These are phyloP conservation scores for Drosophila pachea DNA, from an alignment of 1,140 invertebrate species.

Conservation along the genomic window DNA sequence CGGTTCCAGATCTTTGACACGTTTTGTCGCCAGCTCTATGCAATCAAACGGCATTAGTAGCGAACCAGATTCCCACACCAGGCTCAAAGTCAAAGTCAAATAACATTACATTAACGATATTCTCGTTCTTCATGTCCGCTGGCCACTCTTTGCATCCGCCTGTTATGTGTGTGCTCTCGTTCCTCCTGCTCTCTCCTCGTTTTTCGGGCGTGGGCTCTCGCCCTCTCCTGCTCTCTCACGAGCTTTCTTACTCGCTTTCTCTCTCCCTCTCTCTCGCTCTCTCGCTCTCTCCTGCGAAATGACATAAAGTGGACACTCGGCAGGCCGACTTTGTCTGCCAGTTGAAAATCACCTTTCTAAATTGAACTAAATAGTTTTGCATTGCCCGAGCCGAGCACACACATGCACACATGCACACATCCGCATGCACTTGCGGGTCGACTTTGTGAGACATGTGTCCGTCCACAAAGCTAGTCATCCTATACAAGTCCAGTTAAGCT, in stretches of 20 bases:
- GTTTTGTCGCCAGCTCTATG: constrained; percentile 40
- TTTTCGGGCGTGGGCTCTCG: neutral
- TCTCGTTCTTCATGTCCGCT: constrained; percentile 15
- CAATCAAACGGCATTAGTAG: constrained; percentile 35
- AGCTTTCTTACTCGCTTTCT: neutral
- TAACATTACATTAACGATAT: constrained; percentile 23
- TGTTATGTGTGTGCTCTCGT: too few species aligned
- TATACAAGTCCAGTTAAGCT: neutral
- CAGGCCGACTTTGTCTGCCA: constrained; percentile 45
- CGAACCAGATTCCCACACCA: constrained; percentile 1
- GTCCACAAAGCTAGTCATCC: constrained; percentile 10
- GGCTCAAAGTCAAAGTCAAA: neutral
- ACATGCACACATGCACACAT: constrained; percentile 1
- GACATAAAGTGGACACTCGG: constrained; percentile 27
- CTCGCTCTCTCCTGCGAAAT: constrained; percentile 2
- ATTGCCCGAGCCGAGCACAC: constrained; percentile 34
- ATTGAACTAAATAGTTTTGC: constrained; percentile 74
- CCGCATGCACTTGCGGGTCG: constrained; percentile 8
- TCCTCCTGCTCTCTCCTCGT: neutral
- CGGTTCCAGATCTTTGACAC: constrained; percentile 35
- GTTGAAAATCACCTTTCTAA: constrained; percentile 76
- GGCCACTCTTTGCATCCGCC: neutral
- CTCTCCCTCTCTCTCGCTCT: neutral
- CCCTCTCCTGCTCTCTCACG: too few species aligned
- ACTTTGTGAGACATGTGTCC: constrained; percentile 15